Conservation (phyloP, 23 tunicate species). For the Styela plicata region DNA sequence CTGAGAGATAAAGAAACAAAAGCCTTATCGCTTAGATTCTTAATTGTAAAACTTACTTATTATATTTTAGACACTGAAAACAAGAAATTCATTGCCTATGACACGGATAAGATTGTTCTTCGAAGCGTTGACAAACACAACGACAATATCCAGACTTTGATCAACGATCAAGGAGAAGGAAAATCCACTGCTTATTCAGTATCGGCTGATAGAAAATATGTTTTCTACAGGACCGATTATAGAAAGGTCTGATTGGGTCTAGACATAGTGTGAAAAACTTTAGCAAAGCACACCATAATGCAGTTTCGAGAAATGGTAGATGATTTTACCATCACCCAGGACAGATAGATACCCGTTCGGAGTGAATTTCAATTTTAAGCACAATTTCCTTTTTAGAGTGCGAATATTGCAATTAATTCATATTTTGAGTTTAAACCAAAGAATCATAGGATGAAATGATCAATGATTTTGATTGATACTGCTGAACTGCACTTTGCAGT, state of each 20-base stretch:
- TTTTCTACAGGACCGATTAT: slow-evolving; percentile 42
- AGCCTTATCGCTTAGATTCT: background rate
- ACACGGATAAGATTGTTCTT: slow-evolving; percentile 19
- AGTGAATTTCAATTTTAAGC: too few relatives aligned
- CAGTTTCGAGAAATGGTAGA: too few relatives aligned
- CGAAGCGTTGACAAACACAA: slow-evolving; percentile 1
- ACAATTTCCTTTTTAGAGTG: too few relatives aligned
- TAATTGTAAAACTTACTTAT: background rate
- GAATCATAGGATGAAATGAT: too few relatives aligned
- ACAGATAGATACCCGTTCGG: too few relatives aligned
- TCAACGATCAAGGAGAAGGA: background rate
- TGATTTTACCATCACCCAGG: too few relatives aligned
- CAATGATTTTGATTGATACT: too few relatives aligned
- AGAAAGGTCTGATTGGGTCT: slow-evolving; percentile 65
- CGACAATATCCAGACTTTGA: background rate
- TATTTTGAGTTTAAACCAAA: too few relatives aligned
- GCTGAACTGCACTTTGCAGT: too few relatives aligned
- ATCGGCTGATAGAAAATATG: slow-evolving; percentile 62
- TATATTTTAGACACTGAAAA: slow-evolving; percentile 10
- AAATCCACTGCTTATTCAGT: slow-evolving; percentile 33
- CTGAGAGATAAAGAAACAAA: background rate
- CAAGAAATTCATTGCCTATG: slow-evolving; percentile 33
- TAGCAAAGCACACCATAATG: too few relatives aligned
- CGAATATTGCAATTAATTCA: too few relatives aligned
- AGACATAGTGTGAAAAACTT: too few relatives aligned